Conservation (phyloP, 2,797 vertebrate genomes). For the Myotis planiceps region DNA sequence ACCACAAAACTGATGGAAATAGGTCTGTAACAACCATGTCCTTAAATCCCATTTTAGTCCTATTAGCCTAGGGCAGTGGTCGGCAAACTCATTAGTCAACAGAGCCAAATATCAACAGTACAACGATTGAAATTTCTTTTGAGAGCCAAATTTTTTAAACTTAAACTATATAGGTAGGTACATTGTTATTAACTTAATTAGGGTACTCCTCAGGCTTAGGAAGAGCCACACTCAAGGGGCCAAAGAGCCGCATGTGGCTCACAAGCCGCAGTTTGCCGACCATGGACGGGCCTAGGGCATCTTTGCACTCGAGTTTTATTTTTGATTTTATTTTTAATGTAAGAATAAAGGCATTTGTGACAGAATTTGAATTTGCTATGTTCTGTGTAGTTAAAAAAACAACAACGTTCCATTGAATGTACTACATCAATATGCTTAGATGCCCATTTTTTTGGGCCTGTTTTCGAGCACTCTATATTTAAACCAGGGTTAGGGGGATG, state of each 20-base stretch:
- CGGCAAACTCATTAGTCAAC: too few species aligned
- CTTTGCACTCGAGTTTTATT: not conserved
- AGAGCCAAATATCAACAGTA: too few species aligned
- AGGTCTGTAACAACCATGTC: not conserved
- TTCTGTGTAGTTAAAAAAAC: not conserved
- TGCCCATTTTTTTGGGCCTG: not conserved
- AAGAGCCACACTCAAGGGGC: too few species aligned
- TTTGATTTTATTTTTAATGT: conserved; percentile 28
- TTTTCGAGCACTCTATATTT: not conserved
- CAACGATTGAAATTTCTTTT: too few species aligned
- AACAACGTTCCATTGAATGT: not conserved
- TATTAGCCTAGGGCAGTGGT: not conserved
- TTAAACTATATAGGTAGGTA: too few species aligned
- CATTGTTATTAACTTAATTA: too few species aligned
- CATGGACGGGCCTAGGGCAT: not conserved
- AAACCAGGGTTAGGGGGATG: not conserved
- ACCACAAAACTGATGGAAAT: not conserved
- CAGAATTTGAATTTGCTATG: not conserved
- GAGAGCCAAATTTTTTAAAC: too few species aligned
- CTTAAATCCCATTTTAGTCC: not conserved
- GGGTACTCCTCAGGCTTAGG: too few species aligned
- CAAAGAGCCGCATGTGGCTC: too few species aligned
- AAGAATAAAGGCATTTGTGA: not conserved
- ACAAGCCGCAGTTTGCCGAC: too few species aligned
- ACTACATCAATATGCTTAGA: not conserved